Evolutionary conservation across 2,797 vertebrate genomes (phyloP), one percentile per base, ranked within the genome.

Genomic region (Cossypha niveicapilla): DNA sequence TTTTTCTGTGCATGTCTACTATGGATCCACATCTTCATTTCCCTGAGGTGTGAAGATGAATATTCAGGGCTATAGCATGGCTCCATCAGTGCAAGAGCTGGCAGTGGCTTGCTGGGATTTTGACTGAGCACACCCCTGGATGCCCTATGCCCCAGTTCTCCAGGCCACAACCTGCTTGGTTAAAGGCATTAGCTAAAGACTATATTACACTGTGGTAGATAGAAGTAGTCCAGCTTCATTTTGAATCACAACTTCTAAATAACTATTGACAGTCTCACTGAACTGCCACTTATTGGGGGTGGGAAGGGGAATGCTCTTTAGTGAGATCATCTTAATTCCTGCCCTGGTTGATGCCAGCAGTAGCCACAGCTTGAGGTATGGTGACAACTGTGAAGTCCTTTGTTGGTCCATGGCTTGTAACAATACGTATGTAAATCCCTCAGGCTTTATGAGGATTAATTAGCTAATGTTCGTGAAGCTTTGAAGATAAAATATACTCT

Each of bases 371-470:
- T 41, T 42, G 80, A 92, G 30, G 56, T 54, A 51, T 7, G 25
- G 44, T 42, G 47, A 84, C 37, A 86, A 54, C 77, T 73, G 75
- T 54, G 66, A 87, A 93, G 30, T 41, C 53, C 30, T 85, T 86
- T 85, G 47, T 42, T 42, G 32, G 71, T 53, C 68, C 3, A 2
- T 21, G 32, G 41, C 27, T 88, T 83, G 16, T 72, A 85, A 86
- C 41, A 86, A 56, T 79, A 60, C 1, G 3, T 61, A 53, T 1
- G 0, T 39, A 91, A 62, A 61, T 88, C 85, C 57, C 63, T 76
- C 71, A 41, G 79, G 89, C 28, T 79, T 82, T 75, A n/a, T 47
- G 65, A 72, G 42, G 53, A 92, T 91, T 88, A 92, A 87, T 91
- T 87, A 96, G 37, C 42, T 57, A 50, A 57, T 44, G 37, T 60